phyloP scores from a whole-genome alignment of 1,140 invertebrate species.

The Bombus fervidus region DNA sequence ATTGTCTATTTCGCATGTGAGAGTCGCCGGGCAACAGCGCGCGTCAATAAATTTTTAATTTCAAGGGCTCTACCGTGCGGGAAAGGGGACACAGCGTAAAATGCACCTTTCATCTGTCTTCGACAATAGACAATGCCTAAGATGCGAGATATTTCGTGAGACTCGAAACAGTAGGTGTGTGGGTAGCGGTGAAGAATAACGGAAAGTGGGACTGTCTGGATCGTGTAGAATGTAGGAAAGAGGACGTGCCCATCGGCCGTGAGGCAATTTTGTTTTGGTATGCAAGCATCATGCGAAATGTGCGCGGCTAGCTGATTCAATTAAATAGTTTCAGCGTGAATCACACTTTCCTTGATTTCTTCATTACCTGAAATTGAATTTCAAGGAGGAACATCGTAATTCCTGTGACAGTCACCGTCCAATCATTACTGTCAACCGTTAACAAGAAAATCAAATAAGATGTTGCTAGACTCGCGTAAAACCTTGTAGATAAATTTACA shows the following conservation, averaged over 20 bases:
- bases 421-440: not conserved
- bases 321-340: slow-evolving; percentile 11
- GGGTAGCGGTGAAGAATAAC: slow-evolving; percentile 52
- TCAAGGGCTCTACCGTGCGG: slow-evolving; percentile 17
- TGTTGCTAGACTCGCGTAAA: not conserved
- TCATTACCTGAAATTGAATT: not conserved
- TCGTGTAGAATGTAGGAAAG: slow-evolving; percentile 65
- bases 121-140: slow-evolving; percentile 63
- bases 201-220: slow-evolving; percentile 61
- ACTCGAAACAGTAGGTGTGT: slow-evolving; percentile 49
- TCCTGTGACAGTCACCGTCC: not conserved
- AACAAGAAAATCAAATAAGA: not conserved
- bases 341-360: slow-evolving; percentile 17
- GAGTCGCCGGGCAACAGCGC: slow-evolving; percentile 21
- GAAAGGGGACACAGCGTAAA: slow-evolving; percentile 43
- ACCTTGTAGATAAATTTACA: not conserved
- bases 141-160: slow-evolving; percentile 56
- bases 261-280: slow-evolving; percentile 40
- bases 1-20: slow-evolving; percentile 48
- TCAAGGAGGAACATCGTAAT: not conserved
- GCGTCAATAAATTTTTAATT: slow-evolving; percentile 54
- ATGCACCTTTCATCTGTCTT: slow-evolving; percentile 49
- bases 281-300: not conserved
- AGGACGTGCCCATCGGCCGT: slow-evolving; percentile 58
- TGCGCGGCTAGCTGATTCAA: not conserved